Evolutionary conservation across 2,113 vertebrate genomes (phyloP), one percentile per base, ranked within the genome.

Genomic region (Neodontobutis hainanensis): DNA sequence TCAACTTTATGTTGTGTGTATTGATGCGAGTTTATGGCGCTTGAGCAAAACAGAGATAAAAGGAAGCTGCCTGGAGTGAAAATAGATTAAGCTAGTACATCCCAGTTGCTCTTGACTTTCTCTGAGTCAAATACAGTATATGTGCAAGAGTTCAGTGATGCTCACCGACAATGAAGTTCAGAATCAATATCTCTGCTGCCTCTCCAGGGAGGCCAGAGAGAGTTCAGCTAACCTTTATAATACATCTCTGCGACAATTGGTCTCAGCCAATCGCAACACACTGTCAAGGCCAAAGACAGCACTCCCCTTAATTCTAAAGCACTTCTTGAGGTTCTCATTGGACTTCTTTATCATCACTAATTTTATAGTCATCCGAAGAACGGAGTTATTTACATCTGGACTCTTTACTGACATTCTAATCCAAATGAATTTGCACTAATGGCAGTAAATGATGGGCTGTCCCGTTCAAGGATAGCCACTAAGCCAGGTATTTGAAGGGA

Each of bases 181-280:
- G 68, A 65, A 90, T 91, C 81, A 48, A 90, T 91, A 89, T 81
- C 66, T 82, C 74, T 65, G 78, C 72, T 46, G 73, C 77, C 78
- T 83, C 73, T 82, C 58, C 61, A 79, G 77, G 81, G 52, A 38
- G 36, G 35, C 80, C 67, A 61, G 81, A 55, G 35, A 76, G 53
- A 68, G 78, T 88, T 90, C 86, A 83, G 70, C 78, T 80, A 85
- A 90, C 77, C 89, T 76, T 53, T 56, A 85, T 87, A 82, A 82
- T 91, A 86, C 43, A 73, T 84, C 82, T 88, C 63, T 32, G 44
- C 73, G 85, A 85, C 72, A 82, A 69, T 56, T 15, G 46, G 64
- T 49, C 57, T 74, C 53, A 82, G 78, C 59, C 73, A 57, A 70
- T 67, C 11, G 43, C 32, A 88, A 75, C 50, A 8, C 32, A 59